These are phyloP conservation scores for Temnothorax longispinosus DNA, from an alignment of 1,140 invertebrate species.

Conservation along the genomic window DNA sequence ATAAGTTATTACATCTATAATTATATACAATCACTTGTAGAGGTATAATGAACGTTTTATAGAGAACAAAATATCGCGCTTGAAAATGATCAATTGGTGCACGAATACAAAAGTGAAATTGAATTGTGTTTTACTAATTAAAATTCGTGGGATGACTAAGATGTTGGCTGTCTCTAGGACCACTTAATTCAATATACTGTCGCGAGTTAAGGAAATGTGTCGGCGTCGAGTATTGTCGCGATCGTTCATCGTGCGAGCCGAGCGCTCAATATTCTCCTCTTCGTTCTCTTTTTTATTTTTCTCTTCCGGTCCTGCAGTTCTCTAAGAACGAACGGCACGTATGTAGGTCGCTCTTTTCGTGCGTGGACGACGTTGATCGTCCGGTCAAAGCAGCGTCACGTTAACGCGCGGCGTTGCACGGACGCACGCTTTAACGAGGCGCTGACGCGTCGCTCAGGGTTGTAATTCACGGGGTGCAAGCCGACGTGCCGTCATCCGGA, in stretches of 20 bases:
- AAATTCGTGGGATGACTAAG: neutral
- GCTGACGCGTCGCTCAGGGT: conserved; percentile 57
- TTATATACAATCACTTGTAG: neutral
- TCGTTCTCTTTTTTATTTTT: neutral
- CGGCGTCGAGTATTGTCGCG: conserved; percentile 40
- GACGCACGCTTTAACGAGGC: conserved; percentile 52
- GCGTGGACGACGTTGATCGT: neutral
- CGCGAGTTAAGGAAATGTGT: conserved; percentile 33
- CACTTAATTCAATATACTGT: neutral
- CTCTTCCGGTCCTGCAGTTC: neutral
- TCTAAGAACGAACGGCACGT: neutral
- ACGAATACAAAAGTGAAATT: too few relatives aligned
- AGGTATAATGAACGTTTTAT: neutral
- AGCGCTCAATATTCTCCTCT: conserved; percentile 28
- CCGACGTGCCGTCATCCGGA: neutral
- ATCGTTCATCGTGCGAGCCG: conserved; percentile 40
- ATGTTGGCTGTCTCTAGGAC: neutral
- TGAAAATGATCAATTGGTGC: neutral
- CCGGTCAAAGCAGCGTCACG: neutral
- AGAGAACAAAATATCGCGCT: neutral
- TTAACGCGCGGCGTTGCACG: neutral
- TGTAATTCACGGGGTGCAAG: conserved; percentile 62
- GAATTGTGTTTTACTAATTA: neutral
- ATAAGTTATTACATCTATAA: neutral
- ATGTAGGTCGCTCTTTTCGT: conserved; percentile 6